A percentile compares a stretch with the other conserved stretches of the same genome.
phyloP scores from a whole-genome alignment of 2,797 vertebrate genomes.

The Poeciliopsis presidionis region DNA sequence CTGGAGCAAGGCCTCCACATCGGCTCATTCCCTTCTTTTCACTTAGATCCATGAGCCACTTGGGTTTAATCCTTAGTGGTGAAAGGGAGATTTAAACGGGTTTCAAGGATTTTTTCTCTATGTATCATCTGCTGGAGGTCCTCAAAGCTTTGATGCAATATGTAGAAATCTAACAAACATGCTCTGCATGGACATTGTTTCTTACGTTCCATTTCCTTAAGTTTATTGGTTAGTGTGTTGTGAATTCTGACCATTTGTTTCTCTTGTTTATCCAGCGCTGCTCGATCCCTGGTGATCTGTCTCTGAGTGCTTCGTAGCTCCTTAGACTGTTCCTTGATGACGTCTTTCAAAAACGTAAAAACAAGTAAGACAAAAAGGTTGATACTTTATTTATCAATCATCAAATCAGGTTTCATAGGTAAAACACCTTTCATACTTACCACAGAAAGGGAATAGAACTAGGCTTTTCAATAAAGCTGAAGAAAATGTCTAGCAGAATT shows the following conservation, averaged over 20 bases:
- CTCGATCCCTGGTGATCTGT: slow-evolving; percentile 93
- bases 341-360: slow-evolving; percentile 79
- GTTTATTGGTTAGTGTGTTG: slow-evolving; percentile 13
- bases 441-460: neutral
- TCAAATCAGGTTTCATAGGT: neutral
- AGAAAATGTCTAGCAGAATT: neutral
- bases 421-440: neutral
- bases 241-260: slow-evolving; percentile 91
- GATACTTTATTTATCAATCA: neutral
- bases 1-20: slow-evolving; percentile 56
- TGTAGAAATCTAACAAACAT: slow-evolving; percentile 43
- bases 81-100: slow-evolving; percentile 34
- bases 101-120: slow-evolving; percentile 19
- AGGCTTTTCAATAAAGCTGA: neutral
- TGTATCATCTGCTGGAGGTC: slow-evolving; percentile 12
- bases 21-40: slow-evolving; percentile 50
- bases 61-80: slow-evolving; percentile 19
- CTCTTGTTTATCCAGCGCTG: slow-evolving; percentile 94
- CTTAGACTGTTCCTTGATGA: slow-evolving; percentile 95
- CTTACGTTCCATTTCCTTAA: neutral
- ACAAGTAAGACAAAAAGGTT: neutral
- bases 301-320: slow-evolving; percentile 96
- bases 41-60: slow-evolving; percentile 62
- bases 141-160: slow-evolving; percentile 63
- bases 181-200: neutral